These are phyloP conservation scores for Oikopleura albicans DNA, from an alignment of 23 tunicate genomes.

Conservation along the genomic window DNA sequence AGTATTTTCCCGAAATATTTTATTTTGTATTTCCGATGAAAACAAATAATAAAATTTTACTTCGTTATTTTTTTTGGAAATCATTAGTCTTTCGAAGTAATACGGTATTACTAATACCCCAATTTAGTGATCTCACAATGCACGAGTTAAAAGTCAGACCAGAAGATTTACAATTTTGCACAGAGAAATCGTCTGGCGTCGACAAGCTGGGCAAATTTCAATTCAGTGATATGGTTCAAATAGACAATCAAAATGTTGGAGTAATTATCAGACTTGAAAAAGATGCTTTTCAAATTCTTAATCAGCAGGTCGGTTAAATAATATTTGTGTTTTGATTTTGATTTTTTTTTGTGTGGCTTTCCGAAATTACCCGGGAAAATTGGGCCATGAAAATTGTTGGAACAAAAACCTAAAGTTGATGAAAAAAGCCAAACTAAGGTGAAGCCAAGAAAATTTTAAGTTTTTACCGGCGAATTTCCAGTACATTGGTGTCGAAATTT, in stretches of 20 bases:
- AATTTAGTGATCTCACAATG: conserved; percentile 62
- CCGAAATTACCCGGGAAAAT: too few relatives aligned
- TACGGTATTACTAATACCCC: too few relatives aligned
- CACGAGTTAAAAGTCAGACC: conserved; percentile 83
- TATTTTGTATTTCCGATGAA: not conserved
- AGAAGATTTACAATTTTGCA: conserved; percentile 63
- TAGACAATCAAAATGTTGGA: conserved; percentile 39
- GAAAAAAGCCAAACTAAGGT: too few relatives aligned
- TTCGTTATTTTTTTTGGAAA: too few relatives aligned
- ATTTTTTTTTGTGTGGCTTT: too few relatives aligned
- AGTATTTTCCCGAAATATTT: too few relatives aligned
- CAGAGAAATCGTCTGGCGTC: conserved; percentile 91
- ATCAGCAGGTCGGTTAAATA: not conserved
- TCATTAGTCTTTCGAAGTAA: too few relatives aligned
- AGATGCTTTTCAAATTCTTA: conserved; percentile 62
- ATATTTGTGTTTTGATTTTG: not conserved
- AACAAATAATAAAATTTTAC: not conserved
- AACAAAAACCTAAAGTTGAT: too few relatives aligned
- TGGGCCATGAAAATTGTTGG: too few relatives aligned
- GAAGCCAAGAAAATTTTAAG: too few relatives aligned
- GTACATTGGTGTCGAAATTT: too few relatives aligned
- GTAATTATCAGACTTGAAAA: conserved; percentile 79
- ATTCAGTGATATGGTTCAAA: conserved; percentile 68
- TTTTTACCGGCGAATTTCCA: too few relatives aligned
- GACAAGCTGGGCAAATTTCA: conserved; percentile 87